A percentile compares a stretch with the other conserved stretches of the same genome.
Conservation (phyloP, 2,797 vertebrate species). For the Rhynchonycteris naso region DNA sequence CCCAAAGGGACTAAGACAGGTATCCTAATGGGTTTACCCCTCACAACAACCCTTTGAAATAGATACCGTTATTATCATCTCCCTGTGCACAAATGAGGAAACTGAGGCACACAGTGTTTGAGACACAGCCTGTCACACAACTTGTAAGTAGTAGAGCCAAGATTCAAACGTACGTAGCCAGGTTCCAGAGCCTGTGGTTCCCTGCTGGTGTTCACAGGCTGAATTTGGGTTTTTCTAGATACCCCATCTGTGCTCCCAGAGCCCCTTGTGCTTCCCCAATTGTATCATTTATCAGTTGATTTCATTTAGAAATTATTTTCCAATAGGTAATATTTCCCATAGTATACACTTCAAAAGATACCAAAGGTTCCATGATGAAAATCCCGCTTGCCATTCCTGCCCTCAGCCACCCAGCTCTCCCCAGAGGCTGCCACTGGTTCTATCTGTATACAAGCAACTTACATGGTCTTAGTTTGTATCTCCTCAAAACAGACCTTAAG, state of each 20-base stretch:
- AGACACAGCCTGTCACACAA: background rate
- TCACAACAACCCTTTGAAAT: background rate
- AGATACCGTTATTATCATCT: background rate
- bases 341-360: background rate
- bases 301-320: background rate
- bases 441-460: background rate
- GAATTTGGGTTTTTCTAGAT: background rate
- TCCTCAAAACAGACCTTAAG: background rate
- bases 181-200: background rate
- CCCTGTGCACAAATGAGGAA: background rate
- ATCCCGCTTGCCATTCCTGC: background rate
- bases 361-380: background rate
- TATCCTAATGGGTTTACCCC: background rate
- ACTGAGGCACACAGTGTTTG: background rate
- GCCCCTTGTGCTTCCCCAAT: background rate
- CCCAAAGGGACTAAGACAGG: background rate
- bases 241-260: background rate
- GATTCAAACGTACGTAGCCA: background rate
- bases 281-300: background rate
- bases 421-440: background rate
- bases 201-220: background rate
- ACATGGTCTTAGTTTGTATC: background rate
- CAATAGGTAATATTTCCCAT: background rate
- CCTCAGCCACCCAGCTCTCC: background rate
- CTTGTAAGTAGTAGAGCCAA: background rate